A percentile compares a stretch with the other conserved stretches of the same genome.
Conservation (phyloP, 2,888 invertebrate species). For the Phyto melanocephala region DNA sequence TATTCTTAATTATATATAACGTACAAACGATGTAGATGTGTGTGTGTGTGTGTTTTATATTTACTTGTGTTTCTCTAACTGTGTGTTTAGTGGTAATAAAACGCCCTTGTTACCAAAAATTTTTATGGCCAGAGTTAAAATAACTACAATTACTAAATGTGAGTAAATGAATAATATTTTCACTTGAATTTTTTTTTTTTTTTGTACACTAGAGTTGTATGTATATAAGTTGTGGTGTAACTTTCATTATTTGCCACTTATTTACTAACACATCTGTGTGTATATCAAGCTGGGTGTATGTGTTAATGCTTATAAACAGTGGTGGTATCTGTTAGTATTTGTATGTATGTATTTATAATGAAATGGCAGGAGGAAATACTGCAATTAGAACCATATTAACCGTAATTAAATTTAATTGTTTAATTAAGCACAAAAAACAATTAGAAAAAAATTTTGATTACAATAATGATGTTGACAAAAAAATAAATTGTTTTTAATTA, state of each 20-base stretch:
- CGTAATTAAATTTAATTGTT: constrained; percentile 79
- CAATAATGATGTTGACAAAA: constrained; percentile 5
- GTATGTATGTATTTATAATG: constrained; percentile 12
- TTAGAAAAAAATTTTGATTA: constrained; percentile 31
- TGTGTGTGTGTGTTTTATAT: neutral
- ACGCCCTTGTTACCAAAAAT: constrained; percentile 43
- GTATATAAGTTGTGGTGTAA: neutral
- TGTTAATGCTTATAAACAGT: neutral
- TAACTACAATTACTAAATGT: neutral
- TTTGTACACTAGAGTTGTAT: neutral
- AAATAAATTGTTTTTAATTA: constrained; percentile 34
- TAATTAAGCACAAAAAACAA: constrained; percentile 76
- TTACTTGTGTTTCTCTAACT: neutral
- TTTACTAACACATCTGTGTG: neutral
- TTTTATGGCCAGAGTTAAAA: neutral
- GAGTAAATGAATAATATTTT: constrained; percentile 12
- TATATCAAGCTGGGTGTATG: constrained; percentile 9
- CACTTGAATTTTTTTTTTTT: constrained; percentile 13
- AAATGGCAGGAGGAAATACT: constrained; percentile 72
- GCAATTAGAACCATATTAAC: constrained; percentile 79
- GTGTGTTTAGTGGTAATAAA: constrained; percentile 29
- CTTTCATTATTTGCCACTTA: neutral
- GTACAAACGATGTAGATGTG: neutral
- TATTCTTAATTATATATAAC: neutral
- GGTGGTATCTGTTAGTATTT: neutral